Evolutionary conservation across 2,797 vertebrate genomes (phyloP).

Genomic region (Thalassophryne amazonica): DNA sequence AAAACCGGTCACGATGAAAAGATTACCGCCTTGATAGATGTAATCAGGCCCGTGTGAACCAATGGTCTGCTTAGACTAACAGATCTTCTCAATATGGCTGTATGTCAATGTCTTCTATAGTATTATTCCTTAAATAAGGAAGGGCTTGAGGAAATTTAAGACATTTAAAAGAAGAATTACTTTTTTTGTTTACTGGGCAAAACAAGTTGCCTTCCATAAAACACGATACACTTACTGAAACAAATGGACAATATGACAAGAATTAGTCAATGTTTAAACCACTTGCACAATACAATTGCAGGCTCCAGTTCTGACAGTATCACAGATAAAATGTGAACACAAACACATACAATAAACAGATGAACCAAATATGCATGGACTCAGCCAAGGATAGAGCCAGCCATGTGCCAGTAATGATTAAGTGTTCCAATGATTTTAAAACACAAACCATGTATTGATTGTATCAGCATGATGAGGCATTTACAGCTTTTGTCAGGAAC

Average conservation of each 20-base stretch:
- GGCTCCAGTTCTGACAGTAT: conserved; percentile 9
- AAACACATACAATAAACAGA: conserved; percentile 29
- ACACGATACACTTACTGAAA: not conserved
- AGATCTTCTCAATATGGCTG: too few species aligned
- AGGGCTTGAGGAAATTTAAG: too few species aligned
- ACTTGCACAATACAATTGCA: not conserved
- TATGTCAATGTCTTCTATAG: too few species aligned
- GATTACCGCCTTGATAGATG: too few species aligned
- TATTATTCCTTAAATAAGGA: too few species aligned
- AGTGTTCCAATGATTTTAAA: conserved; percentile 32
- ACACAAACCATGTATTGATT: conserved; percentile 27
- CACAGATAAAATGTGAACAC: too few species aligned
- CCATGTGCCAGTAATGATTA: conserved; percentile 29
- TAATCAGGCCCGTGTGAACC: too few species aligned
- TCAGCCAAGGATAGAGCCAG: conserved; percentile 14
- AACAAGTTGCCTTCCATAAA: too few species aligned
- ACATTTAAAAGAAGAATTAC: too few species aligned
- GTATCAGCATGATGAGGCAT: conserved; percentile 22
- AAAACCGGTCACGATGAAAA: too few species aligned
- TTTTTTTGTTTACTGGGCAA: too few species aligned
- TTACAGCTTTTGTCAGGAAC: conserved; percentile 75
- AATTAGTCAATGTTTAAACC: not conserved
- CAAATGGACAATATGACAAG: not conserved
- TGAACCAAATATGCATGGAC: conserved; percentile 27
- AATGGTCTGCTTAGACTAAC: too few species aligned